Evolutionary conservation across 2,113 vertebrate genomes (phyloP).

Genomic region (Orycteropus afer): DNA sequence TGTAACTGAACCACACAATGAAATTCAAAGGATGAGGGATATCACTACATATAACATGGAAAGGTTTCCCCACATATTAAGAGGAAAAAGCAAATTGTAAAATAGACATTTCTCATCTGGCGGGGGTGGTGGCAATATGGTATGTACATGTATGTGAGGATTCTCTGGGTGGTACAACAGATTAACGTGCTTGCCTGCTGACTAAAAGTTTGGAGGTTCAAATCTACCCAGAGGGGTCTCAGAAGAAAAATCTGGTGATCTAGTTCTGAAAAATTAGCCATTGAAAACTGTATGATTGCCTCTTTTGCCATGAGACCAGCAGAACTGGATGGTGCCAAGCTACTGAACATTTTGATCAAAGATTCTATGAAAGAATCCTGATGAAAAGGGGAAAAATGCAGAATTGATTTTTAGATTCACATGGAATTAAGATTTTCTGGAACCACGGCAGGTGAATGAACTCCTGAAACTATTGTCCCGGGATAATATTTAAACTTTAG

Average conservation of each 20-base stretch:
- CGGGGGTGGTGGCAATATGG: neutral
- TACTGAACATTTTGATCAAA: neutral
- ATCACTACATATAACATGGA: neutral
- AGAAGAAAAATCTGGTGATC: neutral
- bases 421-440: neutral
- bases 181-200: too few relatives aligned
- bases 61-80: neutral
- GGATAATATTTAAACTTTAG: neutral
- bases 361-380: neutral
- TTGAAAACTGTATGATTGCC: neutral
- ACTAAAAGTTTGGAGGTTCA: too few relatives aligned
- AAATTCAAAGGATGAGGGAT: neutral
- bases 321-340: neutral
- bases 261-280: neutral
- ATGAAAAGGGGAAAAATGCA: neutral
- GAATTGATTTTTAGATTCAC: neutral
- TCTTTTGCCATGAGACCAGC: neutral
- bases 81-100: neutral
- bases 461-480: neutral
- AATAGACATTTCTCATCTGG: neutral
- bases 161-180: too few relatives aligned
- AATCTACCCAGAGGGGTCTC: neutral
- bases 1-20: too few relatives aligned
- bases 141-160: neutral
- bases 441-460: neutral